Evolutionary conservation across 2,113 vertebrate genomes (phyloP).

Genomic region (Gallinago paraguaiae): DNA sequence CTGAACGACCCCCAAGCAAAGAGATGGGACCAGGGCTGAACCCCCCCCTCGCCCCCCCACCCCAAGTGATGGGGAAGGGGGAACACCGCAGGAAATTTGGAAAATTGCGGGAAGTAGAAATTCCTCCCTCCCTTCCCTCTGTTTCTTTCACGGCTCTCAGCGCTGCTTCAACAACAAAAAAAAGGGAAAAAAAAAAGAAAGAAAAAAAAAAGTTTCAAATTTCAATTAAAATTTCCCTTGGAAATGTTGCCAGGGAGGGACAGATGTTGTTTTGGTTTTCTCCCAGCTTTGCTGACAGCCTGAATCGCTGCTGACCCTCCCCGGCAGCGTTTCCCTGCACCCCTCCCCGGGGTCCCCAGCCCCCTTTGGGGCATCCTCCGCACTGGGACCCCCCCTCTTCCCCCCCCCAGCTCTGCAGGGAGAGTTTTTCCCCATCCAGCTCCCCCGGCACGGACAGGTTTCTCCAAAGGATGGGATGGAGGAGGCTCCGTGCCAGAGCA

Average conservation of each 20-base stretch:
- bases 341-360: background rate
- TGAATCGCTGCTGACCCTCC: background rate
- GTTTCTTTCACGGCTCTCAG: background rate
- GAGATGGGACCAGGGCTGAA: background rate
- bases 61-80: background rate
- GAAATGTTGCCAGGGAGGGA: background rate
- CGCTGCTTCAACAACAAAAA: background rate
- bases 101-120: background rate
- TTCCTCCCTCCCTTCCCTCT: background rate
- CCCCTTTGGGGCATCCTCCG: no score
- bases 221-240: background rate
- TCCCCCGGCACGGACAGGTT: background rate
- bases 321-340: background rate
- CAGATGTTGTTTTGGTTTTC: constrained; percentile 27
- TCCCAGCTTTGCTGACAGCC: background rate
- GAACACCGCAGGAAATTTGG: background rate
- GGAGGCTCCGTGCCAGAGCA: background rate
- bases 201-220: background rate
- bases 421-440: background rate
- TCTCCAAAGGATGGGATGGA: background rate
- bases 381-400: background rate
- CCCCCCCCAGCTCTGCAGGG: background rate
- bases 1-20: background rate
- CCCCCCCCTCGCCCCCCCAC: background rate
- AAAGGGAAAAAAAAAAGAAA: background rate